Percentiles rank a stretch among this genome's conserved stretches.
These are phyloP conservation scores for Orientallactaga bullata DNA, from an alignment of 2,113 vertebrate species.

Conservation along the genomic window DNA sequence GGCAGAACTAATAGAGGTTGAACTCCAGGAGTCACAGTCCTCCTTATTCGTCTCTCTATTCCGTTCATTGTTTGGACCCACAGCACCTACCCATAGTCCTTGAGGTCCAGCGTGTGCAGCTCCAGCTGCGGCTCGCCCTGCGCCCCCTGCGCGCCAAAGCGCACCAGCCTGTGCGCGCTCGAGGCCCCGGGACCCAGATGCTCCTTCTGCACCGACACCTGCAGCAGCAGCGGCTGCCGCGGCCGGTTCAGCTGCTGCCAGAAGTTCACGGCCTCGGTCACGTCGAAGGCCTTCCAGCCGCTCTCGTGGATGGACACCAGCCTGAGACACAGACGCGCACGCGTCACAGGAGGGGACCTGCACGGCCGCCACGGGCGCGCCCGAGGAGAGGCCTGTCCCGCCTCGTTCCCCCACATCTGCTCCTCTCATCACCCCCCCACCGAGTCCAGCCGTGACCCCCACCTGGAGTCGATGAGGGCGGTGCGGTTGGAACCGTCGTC, in stretches of 20 bases:
- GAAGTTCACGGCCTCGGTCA: constrained; percentile 96
- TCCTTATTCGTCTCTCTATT: background rate
- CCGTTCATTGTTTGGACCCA: no score
- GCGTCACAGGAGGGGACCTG: background rate
- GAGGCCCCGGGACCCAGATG: constrained; percentile 91
- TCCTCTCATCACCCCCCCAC: no score
- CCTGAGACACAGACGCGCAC: constrained; percentile 81
- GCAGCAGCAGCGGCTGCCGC: constrained; percentile 92
- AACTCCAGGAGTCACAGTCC: background rate
- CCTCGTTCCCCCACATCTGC: background rate
- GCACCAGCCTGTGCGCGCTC: constrained; percentile 92
- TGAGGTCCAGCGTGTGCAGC: constrained; percentile 76
- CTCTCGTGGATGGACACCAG: constrained; percentile 93
- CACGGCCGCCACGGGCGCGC: rapidly evolving
- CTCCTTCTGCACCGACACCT: constrained; percentile 96
- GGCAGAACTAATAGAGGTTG: background rate
- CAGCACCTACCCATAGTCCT: constrained; percentile 84
- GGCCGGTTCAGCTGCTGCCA: constrained; percentile 88
- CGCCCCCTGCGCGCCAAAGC: constrained; percentile 92
- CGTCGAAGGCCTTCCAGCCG: constrained; percentile 97
- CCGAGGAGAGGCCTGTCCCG: background rate
- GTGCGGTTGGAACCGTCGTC: constrained; percentile 92
- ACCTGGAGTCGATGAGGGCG: constrained; percentile 94
- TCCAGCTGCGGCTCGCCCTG: constrained; percentile 82
- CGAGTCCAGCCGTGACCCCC: constrained; percentile 89